Evolutionary conservation across 2,113 vertebrate genomes (phyloP).

Genomic region (Butorides virescens): DNA sequence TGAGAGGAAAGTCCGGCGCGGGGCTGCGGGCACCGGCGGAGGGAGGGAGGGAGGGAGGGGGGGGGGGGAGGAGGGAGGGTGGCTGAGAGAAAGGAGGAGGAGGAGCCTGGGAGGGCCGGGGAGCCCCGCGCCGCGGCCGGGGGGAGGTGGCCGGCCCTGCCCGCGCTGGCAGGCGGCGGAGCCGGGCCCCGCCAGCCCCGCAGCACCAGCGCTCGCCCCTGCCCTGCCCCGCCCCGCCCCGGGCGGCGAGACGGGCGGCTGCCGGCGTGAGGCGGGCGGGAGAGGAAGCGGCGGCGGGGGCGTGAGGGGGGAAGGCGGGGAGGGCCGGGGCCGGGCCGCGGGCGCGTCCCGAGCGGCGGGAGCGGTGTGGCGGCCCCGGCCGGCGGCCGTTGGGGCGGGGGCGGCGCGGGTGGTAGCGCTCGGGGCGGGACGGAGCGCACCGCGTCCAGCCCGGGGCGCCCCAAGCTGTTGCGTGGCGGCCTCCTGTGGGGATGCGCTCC

Average conservation of each 20-base stretch:
- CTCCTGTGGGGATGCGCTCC: background rate
- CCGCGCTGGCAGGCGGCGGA: background rate
- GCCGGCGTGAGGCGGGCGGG: background rate
- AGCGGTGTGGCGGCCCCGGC: background rate
- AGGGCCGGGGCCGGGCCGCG: background rate
- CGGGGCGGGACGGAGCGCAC: background rate
- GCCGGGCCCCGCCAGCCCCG: background rate
- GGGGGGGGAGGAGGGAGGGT: background rate
- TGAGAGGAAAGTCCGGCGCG: background rate
- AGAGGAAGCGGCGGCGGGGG: background rate
- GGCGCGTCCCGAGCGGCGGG: background rate
- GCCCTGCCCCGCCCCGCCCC: background rate
- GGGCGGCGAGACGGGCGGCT: background rate
- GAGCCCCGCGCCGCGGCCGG: background rate
- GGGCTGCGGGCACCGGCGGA: background rate
- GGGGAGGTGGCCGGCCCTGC: background rate
- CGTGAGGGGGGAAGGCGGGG: background rate
- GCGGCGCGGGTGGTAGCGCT: background rate
- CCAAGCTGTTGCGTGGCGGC: fast-evolving
- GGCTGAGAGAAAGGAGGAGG: background rate
- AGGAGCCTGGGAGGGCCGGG: background rate
- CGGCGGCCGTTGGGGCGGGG: background rate
- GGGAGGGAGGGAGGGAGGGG: background rate
- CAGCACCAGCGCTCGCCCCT: no score
- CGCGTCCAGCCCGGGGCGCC: fast-evolving